Conservation (phyloP, 2,113 vertebrate genomes). For the Cynoglossus semilaevis region DNA sequence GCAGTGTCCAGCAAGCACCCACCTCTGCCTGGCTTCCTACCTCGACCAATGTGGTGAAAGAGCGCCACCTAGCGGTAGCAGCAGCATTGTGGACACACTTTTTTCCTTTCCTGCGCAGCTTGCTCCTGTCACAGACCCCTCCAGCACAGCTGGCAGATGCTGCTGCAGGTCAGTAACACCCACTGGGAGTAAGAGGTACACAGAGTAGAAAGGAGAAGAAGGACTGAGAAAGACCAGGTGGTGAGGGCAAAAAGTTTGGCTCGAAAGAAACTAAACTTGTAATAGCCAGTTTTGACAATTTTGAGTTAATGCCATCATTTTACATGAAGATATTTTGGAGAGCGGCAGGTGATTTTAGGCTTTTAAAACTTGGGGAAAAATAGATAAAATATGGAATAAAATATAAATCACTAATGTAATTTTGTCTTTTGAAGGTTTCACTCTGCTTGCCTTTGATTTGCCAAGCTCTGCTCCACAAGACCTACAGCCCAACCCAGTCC, state of each 20-base stretch:
- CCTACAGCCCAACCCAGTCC: slow-evolving; percentile 88
- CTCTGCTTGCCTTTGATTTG: slow-evolving; percentile 87
- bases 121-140: slow-evolving; percentile 84
- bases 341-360: background rate
- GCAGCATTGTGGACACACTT: slow-evolving; percentile 89
- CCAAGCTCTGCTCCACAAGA: slow-evolving; percentile 86
- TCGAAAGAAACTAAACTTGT: background rate
- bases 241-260: slow-evolving; percentile 1
- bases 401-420: background rate
- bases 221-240: background rate
- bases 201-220: background rate
- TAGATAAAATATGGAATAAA: no score
- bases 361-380: background rate
- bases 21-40: slow-evolving; percentile 56
- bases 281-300: background rate
- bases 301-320: background rate
- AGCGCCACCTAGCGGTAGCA: slow-evolving; percentile 92
- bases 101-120: slow-evolving; percentile 87
- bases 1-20: slow-evolving; percentile 69
- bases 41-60: slow-evolving; percentile 81
- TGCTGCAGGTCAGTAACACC: slow-evolving; percentile 85
- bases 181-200: slow-evolving; percentile 7
- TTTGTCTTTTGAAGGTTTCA: slow-evolving; percentile 81
- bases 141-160: slow-evolving; percentile 86
- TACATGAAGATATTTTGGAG: background rate